A percentile compares a stretch with the other conserved stretches of the same genome.
Evolutionary conservation across 2,888 invertebrate genomes (phyloP).

Genomic region (Pristionchus arcanus): DNA sequence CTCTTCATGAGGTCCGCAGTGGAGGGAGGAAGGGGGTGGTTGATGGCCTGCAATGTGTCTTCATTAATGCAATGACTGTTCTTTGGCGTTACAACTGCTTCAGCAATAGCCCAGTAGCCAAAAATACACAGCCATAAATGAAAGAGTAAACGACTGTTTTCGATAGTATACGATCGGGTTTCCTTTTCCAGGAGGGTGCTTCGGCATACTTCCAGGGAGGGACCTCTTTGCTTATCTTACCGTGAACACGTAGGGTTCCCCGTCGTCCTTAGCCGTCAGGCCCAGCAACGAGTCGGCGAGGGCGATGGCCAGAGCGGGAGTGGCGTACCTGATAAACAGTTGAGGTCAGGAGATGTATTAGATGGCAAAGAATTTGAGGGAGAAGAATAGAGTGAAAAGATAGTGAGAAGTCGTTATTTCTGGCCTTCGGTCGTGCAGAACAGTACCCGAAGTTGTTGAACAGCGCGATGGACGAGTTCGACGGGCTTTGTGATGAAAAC

Average conservation of each 20-base stretch:
- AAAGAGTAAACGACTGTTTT: too few species aligned
- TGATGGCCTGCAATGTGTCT: conserved; percentile 59
- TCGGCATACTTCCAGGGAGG: too few species aligned
- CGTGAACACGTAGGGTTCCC: conserved; percentile 3
- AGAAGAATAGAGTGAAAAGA: background rate
- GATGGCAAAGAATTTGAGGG: too few species aligned
- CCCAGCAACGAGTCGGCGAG: conserved; percentile 65
- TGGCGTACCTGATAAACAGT: conserved; percentile 62
- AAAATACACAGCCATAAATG: too few species aligned
- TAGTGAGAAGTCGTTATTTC: background rate
- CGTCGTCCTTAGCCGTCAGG: background rate
- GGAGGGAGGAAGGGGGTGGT: conserved; percentile 68
- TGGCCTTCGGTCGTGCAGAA: too few species aligned
- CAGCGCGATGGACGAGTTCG: background rate
- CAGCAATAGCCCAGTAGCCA: too few species aligned
- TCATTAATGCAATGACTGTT: too few species aligned
- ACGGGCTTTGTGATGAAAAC: conserved; percentile 44
- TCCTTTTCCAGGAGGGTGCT: too few species aligned
- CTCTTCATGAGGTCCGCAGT: conserved; percentile 27
- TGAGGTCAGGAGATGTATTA: too few species aligned
- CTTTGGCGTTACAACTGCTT: too few species aligned
- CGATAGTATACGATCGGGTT: too few species aligned
- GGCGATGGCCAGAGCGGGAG: conserved; percentile 67
- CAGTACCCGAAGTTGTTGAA: conserved; percentile 52
- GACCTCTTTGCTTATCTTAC: too few species aligned